Conservation (phyloP, 2,797 vertebrate species). For the Dallia pectoralis region DNA sequence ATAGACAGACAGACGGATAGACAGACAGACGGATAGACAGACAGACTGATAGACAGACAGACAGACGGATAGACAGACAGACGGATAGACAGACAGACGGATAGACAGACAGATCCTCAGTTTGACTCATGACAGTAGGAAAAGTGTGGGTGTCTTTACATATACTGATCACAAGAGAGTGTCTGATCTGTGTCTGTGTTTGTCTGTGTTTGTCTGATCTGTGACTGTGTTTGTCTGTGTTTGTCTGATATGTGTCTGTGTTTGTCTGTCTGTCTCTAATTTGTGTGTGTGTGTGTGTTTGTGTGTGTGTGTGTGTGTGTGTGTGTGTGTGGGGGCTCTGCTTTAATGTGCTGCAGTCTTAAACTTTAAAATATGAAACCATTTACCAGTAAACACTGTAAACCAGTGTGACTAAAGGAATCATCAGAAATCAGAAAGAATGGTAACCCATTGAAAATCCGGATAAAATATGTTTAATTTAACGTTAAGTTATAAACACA, state of each 20-base stretch:
- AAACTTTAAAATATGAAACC: too few relatives aligned
- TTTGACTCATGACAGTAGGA: not conserved
- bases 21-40: not conserved
- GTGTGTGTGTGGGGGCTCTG: not conserved
- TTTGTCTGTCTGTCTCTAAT: too few relatives aligned
- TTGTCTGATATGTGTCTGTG: not conserved
- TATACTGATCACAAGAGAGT: not conserved
- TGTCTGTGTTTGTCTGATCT: not conserved
- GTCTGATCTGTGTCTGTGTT: not conserved
- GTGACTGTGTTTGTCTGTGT: not conserved
- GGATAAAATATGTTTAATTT: too few relatives aligned
- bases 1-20: not conserved
- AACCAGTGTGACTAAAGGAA: not conserved
- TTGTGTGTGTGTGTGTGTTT: too few relatives aligned
- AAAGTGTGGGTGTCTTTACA: not conserved
- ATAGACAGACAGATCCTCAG: not conserved
- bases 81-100: not conserved
- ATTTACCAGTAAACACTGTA: not conserved
- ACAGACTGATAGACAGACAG: not conserved
- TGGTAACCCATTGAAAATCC: too few relatives aligned
- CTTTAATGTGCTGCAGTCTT: not conserved
- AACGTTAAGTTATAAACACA: too few relatives aligned
- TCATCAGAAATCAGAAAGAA: too few relatives aligned
- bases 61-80: not conserved
- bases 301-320: too few relatives aligned